These are phyloP conservation scores for Sphenopsis melanotis DNA, from an alignment of 2,797 vertebrate genomes.

Conservation along the genomic window DNA sequence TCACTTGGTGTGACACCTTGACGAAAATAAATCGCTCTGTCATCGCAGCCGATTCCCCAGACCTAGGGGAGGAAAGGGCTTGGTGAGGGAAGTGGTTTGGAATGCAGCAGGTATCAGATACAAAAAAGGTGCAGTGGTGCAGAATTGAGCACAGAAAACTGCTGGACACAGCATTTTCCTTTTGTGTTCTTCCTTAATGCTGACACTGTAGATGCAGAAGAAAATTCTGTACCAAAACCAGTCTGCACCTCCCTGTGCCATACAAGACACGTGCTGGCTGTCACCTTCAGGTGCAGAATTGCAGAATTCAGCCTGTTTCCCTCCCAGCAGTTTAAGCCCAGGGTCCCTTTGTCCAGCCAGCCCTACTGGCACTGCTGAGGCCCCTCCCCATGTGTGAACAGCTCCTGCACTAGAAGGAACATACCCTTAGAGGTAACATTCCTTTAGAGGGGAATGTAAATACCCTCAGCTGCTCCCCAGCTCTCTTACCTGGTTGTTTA, in stretches of 20 bases:
- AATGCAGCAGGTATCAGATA: background rate
- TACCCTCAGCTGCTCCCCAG: background rate
- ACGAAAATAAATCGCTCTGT: conserved; percentile 87
- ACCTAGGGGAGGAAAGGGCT: conserved; percentile 76
- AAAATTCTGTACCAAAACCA: background rate
- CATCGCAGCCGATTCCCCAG: conserved; percentile 86
- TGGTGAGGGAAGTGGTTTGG: background rate
- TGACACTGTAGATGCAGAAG: background rate
- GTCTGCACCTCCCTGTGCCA: background rate
- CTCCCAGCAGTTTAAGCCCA: background rate
- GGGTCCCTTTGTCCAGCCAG: background rate
- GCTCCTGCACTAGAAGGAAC: background rate
- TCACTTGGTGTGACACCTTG: conserved; percentile 92
- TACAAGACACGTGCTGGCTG: background rate
- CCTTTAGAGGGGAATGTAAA: background rate
- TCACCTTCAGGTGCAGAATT: background rate
- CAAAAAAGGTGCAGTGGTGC: background rate
- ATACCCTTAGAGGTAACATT: background rate
- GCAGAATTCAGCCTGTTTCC: background rate
- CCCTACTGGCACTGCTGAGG: background rate
- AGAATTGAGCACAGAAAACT: background rate
- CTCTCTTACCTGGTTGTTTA: conserved; percentile 89
- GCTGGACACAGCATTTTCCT: background rate
- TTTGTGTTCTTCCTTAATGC: background rate
- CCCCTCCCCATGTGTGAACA: fast-evolving